Evolutionary conservation across 2,797 vertebrate genomes (phyloP), one percentile per base, ranked within the genome.

Genomic region (Chelon labrosus): DNA sequence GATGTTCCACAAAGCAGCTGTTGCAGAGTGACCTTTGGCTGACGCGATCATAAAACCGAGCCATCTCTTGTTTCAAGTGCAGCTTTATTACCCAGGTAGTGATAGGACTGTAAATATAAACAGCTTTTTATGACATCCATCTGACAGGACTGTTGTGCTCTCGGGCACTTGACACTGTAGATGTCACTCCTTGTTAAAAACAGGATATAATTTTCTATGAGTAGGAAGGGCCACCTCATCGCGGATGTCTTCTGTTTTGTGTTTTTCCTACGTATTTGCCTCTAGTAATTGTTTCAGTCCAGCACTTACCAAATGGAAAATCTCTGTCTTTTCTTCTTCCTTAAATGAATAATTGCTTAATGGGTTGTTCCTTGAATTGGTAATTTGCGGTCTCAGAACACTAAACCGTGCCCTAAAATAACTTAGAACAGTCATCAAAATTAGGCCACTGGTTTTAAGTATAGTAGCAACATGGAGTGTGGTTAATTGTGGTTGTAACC

Each of bases 1-100:
- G 73, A 72, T 81, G 61, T 76, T 80, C 72, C 58, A 79, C 42
- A 75, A 88, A 83, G 70, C 77, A 75, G 79, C 73, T 83, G 79
- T 82, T 61, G 49, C 38, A 1, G 20, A 68, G 42, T 84, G 84
- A 87, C 82, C 77, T 83, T 80, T 82, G 78, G 64, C 66, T 77
- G 70, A 87, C 77, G 5, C 54, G 70, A 5, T 82, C 84, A 85
- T 76, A 76, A 77, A 73, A 85, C 1, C 14, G 52, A 65, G 67
- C 44, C 51, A 65, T 66, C 51, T 54, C 70, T 65, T 70, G 46
- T 70, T 82, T 79, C 70, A 82, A 82, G 77, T 79, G 75, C 70
- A 72, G 51, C 69, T 78, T 81, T 69, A 68, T 71, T 47, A 65
- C 61, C 38, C 39, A 73, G 64, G 47, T 67, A 72, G 69, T 70